These are phyloP conservation scores for Allophyes oxyacanthae DNA, from an alignment of 2,888 invertebrate species.

Conservation along the genomic window DNA sequence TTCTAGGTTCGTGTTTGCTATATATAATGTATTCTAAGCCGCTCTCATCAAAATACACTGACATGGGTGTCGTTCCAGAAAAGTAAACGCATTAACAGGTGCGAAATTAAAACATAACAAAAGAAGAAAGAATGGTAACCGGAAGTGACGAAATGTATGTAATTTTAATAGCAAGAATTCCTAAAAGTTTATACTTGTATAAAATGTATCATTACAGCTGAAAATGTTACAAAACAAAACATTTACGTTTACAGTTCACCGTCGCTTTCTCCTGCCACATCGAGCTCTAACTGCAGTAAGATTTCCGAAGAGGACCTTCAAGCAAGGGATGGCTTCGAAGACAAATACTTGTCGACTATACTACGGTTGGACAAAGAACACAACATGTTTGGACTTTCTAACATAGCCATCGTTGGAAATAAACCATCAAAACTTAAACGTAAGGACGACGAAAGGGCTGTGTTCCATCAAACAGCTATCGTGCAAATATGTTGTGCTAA, in stretches of 20 bases:
- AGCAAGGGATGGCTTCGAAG: constrained; percentile 60
- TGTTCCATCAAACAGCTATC: constrained; percentile 83
- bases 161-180: constrained; percentile 6
- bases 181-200: constrained; percentile 8
- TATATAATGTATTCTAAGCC: constrained; percentile 3
- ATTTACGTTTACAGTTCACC: constrained; percentile 69
- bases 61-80: constrained; percentile 79
- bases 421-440: constrained; percentile 66
- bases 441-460: constrained; percentile 73
- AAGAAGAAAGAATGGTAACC: constrained; percentile 34
- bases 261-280: constrained; percentile 68
- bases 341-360: constrained; percentile 80
- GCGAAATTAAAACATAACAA: constrained; percentile 66
- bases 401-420: constrained; percentile 74
- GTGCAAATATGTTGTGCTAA: constrained; percentile 77
- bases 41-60: constrained; percentile 53
- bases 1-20: constrained; percentile 71
- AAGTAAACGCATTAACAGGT: constrained; percentile 80
- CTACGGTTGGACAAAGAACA: constrained; percentile 81
- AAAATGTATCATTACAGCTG: neutral
- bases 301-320: constrained; percentile 64
- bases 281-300: constrained; percentile 67
- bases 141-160: constrained; percentile 46
- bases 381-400: constrained; percentile 83
- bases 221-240: constrained; percentile 16